phyloP scores from a whole-genome alignment of 1,140 invertebrate species.

The Drosophila persimilis region DNA sequence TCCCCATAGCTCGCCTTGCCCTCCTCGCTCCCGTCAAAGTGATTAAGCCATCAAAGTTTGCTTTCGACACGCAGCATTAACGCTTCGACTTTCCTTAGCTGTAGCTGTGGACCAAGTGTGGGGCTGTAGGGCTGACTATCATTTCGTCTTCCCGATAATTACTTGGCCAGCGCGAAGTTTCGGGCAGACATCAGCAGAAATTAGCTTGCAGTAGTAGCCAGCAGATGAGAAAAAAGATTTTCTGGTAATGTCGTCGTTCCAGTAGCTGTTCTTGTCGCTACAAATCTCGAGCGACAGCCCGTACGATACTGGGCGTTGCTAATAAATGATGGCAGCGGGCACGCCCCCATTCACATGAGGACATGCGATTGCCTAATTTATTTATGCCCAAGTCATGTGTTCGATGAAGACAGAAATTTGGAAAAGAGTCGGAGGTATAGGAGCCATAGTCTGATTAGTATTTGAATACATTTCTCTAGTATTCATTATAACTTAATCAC shows the following conservation, averaged over 20 bases:
- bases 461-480: slow-evolving; percentile 1
- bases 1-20: slow-evolving; percentile 28
- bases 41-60: slow-evolving; percentile 81
- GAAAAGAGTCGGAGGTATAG: not conserved
- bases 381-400: slow-evolving; percentile 52
- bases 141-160: slow-evolving; percentile 64
- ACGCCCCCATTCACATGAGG: slow-evolving; percentile 61
- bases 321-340: slow-evolving; percentile 60
- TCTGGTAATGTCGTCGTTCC: slow-evolving; percentile 51
- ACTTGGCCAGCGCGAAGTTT: slow-evolving; percentile 70
- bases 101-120: slow-evolving; percentile 28
- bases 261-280: slow-evolving; percentile 30
- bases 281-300: slow-evolving; percentile 68
- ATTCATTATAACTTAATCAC: slow-evolving; percentile 9
- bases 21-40: slow-evolving; percentile 47
- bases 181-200: slow-evolving; percentile 74
- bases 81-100: slow-evolving; percentile 68
- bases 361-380: slow-evolving; percentile 68
- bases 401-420: slow-evolving; percentile 5
- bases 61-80: slow-evolving; percentile 79
- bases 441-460: not conserved
- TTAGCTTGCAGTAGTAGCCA: slow-evolving; percentile 46
- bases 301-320: slow-evolving; percentile 44
- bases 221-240: slow-evolving; percentile 49
- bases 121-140: slow-evolving; percentile 18